Percentiles rank a stretch among this genome's conserved stretches.
Conservation (phyloP, 2,888 invertebrate species). For the Sinopyrophorus schimmeli region DNA sequence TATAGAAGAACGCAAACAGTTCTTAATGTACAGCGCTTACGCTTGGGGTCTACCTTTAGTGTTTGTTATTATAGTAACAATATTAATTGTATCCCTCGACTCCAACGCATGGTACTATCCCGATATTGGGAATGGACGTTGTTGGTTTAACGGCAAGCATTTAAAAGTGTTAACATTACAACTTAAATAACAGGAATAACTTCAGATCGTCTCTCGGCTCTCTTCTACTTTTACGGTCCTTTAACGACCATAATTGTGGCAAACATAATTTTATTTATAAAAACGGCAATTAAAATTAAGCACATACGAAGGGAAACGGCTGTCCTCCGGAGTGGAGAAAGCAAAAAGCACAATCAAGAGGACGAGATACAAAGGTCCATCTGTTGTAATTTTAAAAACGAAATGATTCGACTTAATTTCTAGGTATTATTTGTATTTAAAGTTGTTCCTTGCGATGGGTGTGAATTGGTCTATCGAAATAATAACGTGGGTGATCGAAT, state of each 20-base stretch:
- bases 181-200: neutral
- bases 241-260: conserved; percentile 66
- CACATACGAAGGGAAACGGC: conserved; percentile 69
- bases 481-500: conserved; percentile 66
- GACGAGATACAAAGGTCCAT: conserved; percentile 54
- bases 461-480: conserved; percentile 83
- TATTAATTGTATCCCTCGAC: conserved; percentile 50
- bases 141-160: conserved; percentile 63
- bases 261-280: conserved; percentile 68
- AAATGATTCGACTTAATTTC: no score
- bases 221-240: conserved; percentile 70
- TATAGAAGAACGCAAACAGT: conserved; percentile 59
- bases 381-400: no score
- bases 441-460: conserved; percentile 84
- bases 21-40: conserved; percentile 66
- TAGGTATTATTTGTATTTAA: conserved; percentile 79
- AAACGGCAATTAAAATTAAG: conserved; percentile 69
- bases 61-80: conserved; percentile 37
- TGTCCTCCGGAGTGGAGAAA: conserved; percentile 65
- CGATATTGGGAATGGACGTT: conserved; percentile 59
- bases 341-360: conserved; percentile 62
- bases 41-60: conserved; percentile 69
- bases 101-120: conserved; percentile 61
- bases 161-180: no score
- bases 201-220: conserved; percentile 60